Conservation (phyloP, 2,797 vertebrate species). For the Aphelocoma californica region DNA sequence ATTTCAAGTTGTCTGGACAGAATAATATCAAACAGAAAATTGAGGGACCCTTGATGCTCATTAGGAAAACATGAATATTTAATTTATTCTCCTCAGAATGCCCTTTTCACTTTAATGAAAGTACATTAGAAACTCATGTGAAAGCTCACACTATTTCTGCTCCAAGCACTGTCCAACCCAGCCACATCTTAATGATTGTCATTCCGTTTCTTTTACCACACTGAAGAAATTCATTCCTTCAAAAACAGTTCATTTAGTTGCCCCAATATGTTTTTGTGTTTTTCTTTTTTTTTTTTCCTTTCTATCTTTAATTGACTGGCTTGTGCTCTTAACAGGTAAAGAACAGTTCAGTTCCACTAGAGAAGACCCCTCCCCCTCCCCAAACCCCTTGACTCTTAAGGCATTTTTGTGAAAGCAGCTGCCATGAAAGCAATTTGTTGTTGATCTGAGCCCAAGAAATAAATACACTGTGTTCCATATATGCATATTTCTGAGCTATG, state of each 20-base stretch:
- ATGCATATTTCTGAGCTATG: conserved; percentile 38
- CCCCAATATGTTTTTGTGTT: background rate
- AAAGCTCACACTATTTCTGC: background rate
- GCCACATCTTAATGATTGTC: background rate
- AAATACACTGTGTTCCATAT: background rate
- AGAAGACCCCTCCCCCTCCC: background rate
- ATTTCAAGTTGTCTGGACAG: background rate
- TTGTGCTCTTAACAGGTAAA: background rate
- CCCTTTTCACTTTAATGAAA: background rate
- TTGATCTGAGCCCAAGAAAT: conserved; percentile 27
- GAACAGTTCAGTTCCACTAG: background rate
- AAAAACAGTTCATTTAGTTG: background rate
- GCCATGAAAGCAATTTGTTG: conserved; percentile 2
- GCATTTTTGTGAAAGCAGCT: background rate
- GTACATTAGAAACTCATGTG: background rate
- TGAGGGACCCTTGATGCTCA: background rate
- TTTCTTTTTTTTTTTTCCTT: accelerated
- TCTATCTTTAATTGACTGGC: background rate
- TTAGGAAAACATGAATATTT: conserved; percentile 33
- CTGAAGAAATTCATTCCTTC: background rate
- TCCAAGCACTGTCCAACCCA: background rate
- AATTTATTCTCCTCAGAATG: background rate
- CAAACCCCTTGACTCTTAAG: background rate
- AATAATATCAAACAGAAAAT: conserved; percentile 15
- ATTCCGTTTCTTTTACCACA: background rate